Evolutionary conservation across 2,888 invertebrate species (phyloP).

Genomic region (Spialia ferax): DNA sequence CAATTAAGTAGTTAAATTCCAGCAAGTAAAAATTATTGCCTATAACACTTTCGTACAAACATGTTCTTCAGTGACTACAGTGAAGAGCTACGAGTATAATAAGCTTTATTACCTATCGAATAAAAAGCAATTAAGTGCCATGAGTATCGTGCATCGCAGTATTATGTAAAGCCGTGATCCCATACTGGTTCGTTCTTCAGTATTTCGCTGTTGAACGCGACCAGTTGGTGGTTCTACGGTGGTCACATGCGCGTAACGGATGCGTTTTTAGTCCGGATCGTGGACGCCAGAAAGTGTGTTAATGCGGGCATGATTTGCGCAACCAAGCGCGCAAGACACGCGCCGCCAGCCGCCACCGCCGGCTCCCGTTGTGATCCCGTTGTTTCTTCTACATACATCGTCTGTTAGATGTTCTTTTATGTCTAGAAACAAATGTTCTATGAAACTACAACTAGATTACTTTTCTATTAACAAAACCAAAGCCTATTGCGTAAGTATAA

Average conservation of each 20-base stretch:
- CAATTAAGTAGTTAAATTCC: constrained; percentile 1
- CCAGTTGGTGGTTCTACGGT: constrained; percentile 32
- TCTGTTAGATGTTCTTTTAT: not conserved
- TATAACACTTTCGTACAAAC: constrained; percentile 7
- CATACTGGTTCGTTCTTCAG: constrained; percentile 26
- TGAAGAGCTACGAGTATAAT: constrained; percentile 5
- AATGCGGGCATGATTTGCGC: constrained; percentile 63
- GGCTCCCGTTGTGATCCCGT: constrained; percentile 69
- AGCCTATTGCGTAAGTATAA: no score
- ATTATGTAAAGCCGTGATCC: constrained; percentile 33
- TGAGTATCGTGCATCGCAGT: constrained; percentile 24
- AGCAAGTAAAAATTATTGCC: not conserved
- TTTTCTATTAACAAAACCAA: no score
- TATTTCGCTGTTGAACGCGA: constrained; percentile 26
- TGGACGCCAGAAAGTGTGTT: constrained; percentile 77
- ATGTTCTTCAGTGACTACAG: not conserved
- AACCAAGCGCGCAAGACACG: constrained; percentile 73
- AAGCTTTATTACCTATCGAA: constrained; percentile 20
- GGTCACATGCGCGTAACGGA: constrained; percentile 64
- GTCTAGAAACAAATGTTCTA: no score
- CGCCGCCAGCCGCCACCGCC: constrained; percentile 57
- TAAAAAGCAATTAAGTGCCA: constrained; percentile 22
- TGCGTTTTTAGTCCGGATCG: constrained; percentile 74
- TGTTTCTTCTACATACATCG: constrained; percentile 43
- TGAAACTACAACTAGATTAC: no score